Percentiles rank a stretch among this genome's conserved stretches.
Conservation (phyloP, 1,140 invertebrate species). For the Pomphorhynchus laevis region DNA sequence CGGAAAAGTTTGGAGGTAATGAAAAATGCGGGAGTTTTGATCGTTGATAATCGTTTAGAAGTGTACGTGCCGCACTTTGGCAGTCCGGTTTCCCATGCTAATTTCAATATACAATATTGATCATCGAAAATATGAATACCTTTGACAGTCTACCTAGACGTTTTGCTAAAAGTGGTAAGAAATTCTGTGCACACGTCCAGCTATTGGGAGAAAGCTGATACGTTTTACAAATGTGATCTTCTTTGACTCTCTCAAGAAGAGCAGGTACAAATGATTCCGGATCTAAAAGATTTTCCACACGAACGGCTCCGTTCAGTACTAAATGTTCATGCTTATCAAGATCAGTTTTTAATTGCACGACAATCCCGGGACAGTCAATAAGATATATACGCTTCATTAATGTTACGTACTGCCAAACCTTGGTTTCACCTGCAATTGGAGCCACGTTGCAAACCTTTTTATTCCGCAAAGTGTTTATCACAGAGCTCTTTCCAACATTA, state of each 20-base stretch:
- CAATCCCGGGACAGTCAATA: constrained; percentile 93
- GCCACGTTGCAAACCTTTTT: constrained; percentile 93
- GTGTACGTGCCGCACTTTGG: constrained; percentile 47
- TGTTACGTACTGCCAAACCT: constrained; percentile 85
- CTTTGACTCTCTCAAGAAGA: constrained; percentile 47
- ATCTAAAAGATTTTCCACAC: constrained; percentile 61
- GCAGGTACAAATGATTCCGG: constrained; percentile 66
- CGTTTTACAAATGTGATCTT: constrained; percentile 53
- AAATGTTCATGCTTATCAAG: constrained; percentile 46
- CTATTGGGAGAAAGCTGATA: constrained; percentile 52
- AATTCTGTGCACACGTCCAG: constrained; percentile 37
- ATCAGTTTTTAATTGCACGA: constrained; percentile 43
- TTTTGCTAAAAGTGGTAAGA: constrained; percentile 52
- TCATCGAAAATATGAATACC: constrained; percentile 12
- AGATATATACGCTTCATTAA: constrained; percentile 80
- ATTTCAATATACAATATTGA: neutral
- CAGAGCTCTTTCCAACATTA: constrained; percentile 87
- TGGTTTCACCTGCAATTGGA: constrained; percentile 81
- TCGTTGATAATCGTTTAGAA: constrained; percentile 89
- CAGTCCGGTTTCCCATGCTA: constrained; percentile 50
- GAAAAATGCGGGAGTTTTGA: constrained; percentile 79
- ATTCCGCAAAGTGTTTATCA: constrained; percentile 68
- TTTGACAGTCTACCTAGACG: constrained; percentile 57
- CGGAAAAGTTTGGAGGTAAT: constrained; percentile 26
- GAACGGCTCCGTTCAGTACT: constrained; percentile 39